Conservation (phyloP, 2,797 vertebrate genomes). For the Phrynocephalus forsythii region DNA sequence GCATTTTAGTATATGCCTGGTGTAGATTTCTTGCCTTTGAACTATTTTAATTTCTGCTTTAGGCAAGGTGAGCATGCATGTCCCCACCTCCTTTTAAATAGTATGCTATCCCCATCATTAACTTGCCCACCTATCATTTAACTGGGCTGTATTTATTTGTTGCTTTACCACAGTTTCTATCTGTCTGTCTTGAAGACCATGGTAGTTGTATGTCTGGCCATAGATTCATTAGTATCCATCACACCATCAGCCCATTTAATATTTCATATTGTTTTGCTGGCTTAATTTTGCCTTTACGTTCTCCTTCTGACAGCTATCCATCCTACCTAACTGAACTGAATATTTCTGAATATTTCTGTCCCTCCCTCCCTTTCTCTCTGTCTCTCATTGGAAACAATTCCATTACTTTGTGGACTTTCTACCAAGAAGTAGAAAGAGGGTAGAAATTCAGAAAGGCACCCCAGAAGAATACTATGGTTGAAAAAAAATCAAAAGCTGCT, state of each 20-base stretch:
- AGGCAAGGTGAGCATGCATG: background rate
- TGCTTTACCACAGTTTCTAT: background rate
- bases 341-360: slow-evolving; percentile 4
- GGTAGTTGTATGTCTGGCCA: background rate
- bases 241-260: background rate
- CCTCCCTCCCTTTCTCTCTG: too few species aligned
- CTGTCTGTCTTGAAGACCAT: slow-evolving; percentile 3
- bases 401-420: background rate
- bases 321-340: background rate
- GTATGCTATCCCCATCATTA: background rate
- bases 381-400: background rate
- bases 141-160: slow-evolving; percentile 3
- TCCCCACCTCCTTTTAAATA: background rate
- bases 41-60: background rate
- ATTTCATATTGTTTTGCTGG: background rate
- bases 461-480: too few species aligned
- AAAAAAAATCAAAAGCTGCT: too few species aligned
- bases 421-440: background rate
- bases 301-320: background rate
- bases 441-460: too few species aligned
- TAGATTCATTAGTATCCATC: slow-evolving; percentile 3
- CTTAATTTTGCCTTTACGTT: background rate
- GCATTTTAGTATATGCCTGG: background rate
- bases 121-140: slow-evolving; percentile 13
- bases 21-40: slow-evolving; percentile 1